These are phyloP conservation scores for Hycleus cichorii DNA, from an alignment of 1,140 invertebrate species.

Conservation along the genomic window DNA sequence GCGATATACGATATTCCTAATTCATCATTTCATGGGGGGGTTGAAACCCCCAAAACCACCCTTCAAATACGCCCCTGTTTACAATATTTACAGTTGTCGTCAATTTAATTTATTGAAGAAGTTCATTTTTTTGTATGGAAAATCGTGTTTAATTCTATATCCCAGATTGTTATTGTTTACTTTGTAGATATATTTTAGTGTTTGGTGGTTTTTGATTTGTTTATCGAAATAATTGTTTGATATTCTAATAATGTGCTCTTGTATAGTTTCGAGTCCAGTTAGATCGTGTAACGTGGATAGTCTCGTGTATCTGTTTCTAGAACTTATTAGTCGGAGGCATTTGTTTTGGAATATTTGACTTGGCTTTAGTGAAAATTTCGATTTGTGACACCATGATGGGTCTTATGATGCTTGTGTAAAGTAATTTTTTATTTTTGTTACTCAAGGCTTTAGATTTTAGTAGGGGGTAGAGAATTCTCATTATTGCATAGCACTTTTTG, in stretches of 20 bases:
- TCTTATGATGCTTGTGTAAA: neutral
- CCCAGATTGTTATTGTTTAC: neutral
- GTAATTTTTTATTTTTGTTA: neutral
- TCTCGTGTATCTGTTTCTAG: conserved; percentile 6
- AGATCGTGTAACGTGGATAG: conserved; percentile 2
- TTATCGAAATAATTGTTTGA: conserved; percentile 9
- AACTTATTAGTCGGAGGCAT: conserved; percentile 22
- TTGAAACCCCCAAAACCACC: too few relatives aligned
- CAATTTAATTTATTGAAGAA: too few relatives aligned
- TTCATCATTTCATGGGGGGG: too few relatives aligned
- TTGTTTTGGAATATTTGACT: conserved; percentile 31
- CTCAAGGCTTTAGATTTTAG: conserved; percentile 12
- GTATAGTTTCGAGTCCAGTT: conserved; percentile 3
- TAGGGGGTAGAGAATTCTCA: conserved; percentile 18
- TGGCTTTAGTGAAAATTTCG: conserved; percentile 8
- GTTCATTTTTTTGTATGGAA: neutral
- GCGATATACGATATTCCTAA: too few relatives aligned
- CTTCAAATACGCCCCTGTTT: too few relatives aligned
- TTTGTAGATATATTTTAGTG: neutral
- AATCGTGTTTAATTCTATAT: neutral
- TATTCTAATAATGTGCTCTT: conserved; percentile 2
- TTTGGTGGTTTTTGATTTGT: neutral
- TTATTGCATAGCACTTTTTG: conserved; percentile 12
- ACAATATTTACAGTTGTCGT: too few relatives aligned
- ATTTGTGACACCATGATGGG: conserved; percentile 1